Evolutionary conservation across 1,140 invertebrate species (phyloP).

Genomic region (Trypoxylus dichotomus): DNA sequence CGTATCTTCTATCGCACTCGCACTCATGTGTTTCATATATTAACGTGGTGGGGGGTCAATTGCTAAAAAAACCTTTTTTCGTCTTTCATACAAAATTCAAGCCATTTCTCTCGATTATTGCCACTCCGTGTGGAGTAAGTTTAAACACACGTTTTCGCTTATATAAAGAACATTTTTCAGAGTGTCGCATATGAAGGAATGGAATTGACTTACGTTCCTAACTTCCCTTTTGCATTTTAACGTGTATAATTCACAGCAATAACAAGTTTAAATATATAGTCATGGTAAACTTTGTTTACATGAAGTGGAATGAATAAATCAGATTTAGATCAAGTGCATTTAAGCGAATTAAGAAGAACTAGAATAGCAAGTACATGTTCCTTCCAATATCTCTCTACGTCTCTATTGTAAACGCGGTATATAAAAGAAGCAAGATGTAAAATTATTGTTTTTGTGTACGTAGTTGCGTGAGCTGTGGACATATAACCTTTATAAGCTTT

Average conservation of each 20-base stretch:
- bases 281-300: background rate
- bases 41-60: slow-evolving; percentile 44
- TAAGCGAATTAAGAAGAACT: too few species aligned
- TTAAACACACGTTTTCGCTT: slow-evolving; percentile 31
- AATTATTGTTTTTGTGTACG: too few species aligned
- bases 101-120: slow-evolving; percentile 54
- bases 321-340: background rate
- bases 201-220: background rate
- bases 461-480: too few species aligned
- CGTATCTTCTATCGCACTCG: slow-evolving; percentile 24
- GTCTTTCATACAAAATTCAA: slow-evolving; percentile 54
- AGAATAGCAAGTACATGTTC: too few species aligned
- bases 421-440: too few species aligned
- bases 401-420: too few species aligned
- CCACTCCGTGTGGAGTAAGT: slow-evolving; percentile 32
- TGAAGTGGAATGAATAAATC: background rate
- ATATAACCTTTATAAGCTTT: too few species aligned
- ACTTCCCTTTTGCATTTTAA: background rate
- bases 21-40: slow-evolving; percentile 44
- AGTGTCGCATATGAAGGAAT: background rate
- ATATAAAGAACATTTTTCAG: slow-evolving; percentile 14
- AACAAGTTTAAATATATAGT: background rate
- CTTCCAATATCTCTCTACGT: too few species aligned
- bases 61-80: slow-evolving; percentile 50
- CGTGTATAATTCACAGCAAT: background rate